Evolutionary conservation across 2,113 vertebrate genomes (phyloP).

Genomic region (Tupaia tana): DNA sequence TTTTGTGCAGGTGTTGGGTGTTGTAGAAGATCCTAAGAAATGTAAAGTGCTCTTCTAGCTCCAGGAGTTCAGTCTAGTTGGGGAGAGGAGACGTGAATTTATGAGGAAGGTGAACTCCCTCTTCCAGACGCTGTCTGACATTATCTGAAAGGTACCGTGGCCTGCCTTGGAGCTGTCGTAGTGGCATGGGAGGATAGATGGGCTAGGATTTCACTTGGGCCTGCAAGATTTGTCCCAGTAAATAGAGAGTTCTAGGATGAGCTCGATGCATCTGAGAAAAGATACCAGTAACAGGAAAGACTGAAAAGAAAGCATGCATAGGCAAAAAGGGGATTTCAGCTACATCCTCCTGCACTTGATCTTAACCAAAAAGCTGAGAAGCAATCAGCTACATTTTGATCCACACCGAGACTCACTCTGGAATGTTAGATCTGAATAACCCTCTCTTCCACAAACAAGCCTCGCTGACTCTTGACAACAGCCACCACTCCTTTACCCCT

Average conservation of each 20-base stretch:
- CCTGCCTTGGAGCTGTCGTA: background rate
- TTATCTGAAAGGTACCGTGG: background rate
- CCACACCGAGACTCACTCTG: background rate
- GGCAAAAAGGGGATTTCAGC: background rate
- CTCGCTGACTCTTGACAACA: background rate
- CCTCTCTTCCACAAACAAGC: background rate
- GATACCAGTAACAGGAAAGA: background rate
- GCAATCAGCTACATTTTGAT: background rate
- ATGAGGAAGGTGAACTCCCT: background rate
- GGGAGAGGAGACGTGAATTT: background rate
- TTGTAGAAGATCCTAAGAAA: background rate
- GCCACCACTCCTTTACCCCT: background rate
- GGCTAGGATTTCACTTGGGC: background rate
- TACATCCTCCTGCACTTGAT: too few relatives aligned
- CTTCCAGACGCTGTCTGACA: background rate
- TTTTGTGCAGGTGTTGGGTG: background rate
- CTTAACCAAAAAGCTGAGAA: too few relatives aligned
- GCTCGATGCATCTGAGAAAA: background rate
- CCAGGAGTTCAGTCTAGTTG: background rate
- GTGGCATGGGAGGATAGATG: accelerated
- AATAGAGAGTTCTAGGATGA: background rate
- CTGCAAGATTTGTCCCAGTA: background rate
- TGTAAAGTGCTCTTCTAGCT: background rate
- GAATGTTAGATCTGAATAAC: background rate
- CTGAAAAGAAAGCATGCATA: background rate